phyloP scores from a whole-genome alignment of 2,888 invertebrate species.

The Phengaris arion region DNA sequence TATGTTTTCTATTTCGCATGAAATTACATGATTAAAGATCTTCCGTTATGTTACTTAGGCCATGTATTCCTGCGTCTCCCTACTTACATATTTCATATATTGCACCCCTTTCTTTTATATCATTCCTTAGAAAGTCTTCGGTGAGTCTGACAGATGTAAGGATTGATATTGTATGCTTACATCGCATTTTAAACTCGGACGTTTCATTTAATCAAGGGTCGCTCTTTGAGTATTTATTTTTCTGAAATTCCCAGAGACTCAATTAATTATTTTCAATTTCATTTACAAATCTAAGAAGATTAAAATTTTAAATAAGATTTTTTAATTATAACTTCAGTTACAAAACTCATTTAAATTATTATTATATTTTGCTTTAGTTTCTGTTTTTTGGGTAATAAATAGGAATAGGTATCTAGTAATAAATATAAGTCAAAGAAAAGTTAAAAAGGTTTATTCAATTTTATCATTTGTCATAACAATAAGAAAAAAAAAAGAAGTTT shows the following conservation, averaged over 20 bases:
- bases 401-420: no score
- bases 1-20: neutral
- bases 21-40: constrained; percentile 25
- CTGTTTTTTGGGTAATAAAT: no score
- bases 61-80: constrained; percentile 6
- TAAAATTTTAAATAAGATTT: constrained; percentile 13
- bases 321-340: neutral
- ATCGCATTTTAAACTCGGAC: constrained; percentile 54
- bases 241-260: constrained; percentile 49
- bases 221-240: constrained; percentile 59
- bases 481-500: no score
- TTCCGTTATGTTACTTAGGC: constrained; percentile 23
- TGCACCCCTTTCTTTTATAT: constrained; percentile 28
- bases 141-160: constrained; percentile 9
- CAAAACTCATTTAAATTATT: neutral
- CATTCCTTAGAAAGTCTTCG: constrained; percentile 23
- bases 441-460: no score
- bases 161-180: constrained; percentile 51
- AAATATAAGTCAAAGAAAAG: no score
- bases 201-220: constrained; percentile 61
- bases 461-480: no score
- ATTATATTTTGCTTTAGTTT: no score
- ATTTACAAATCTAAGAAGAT: constrained; percentile 29
- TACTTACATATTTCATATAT: constrained; percentile 27
- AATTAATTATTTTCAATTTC: constrained; percentile 41